Conservation (phyloP, 2,113 vertebrate species). For the Lipotes vexillifer region DNA sequence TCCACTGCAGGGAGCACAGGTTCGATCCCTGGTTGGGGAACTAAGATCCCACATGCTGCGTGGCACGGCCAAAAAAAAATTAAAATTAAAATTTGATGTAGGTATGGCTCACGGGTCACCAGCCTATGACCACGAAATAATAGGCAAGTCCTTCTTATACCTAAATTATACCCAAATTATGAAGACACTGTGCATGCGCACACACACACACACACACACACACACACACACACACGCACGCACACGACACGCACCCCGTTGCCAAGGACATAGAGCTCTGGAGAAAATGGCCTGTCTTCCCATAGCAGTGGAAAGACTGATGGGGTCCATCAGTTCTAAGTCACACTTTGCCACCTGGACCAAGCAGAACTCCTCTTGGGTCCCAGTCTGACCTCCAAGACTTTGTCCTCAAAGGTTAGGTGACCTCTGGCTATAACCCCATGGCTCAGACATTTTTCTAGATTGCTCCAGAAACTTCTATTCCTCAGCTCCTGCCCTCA, state of each 20-base stretch:
- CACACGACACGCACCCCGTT: accelerated
- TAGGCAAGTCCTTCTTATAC: neutral
- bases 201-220: too few species aligned
- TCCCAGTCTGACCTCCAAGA: neutral
- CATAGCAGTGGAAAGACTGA: neutral
- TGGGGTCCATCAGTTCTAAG: neutral
- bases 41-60: too few species aligned
- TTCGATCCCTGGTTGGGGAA: too few species aligned
- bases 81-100: neutral
- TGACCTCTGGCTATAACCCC: neutral
- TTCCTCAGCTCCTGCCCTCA: neutral
- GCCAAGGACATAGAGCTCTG: neutral
- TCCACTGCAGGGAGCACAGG: too few species aligned
- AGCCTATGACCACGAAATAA: neutral
- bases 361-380: neutral
- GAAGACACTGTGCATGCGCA: neutral
- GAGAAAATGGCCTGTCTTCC: neutral
- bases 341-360: neutral
- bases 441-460: neutral
- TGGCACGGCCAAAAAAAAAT: too few species aligned
- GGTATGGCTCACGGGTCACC: neutral
- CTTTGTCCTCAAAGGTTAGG: neutral
- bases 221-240: accelerated
- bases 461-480: neutral
- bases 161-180: neutral